Evolutionary conservation across 2,113 vertebrate species (phyloP).

Genomic region (Pipra filicauda): DNA sequence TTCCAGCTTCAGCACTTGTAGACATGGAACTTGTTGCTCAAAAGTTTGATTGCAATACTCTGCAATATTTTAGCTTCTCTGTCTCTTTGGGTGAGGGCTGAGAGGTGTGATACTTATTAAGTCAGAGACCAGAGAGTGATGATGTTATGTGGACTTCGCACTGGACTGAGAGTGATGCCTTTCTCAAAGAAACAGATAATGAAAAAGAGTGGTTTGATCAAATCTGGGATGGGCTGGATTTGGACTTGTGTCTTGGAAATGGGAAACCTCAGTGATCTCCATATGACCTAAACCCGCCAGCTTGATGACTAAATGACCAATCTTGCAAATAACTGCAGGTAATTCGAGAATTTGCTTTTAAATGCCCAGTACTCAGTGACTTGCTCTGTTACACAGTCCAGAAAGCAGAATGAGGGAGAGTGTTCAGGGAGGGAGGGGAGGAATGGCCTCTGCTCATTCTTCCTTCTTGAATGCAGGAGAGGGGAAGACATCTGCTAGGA

Average conservation of each 20-base stretch:
- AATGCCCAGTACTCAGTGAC: neutral
- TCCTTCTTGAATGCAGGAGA: neutral
- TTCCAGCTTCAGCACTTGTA: neutral
- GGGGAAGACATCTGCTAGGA: neutral
- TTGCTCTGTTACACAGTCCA: neutral
- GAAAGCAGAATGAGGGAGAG: neutral
- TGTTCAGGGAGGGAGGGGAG: neutral
- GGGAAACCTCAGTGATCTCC: neutral
- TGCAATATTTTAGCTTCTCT: neutral
- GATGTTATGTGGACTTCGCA: neutral
- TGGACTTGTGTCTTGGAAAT: neutral
- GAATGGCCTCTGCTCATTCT: neutral
- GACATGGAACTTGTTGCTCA: neutral
- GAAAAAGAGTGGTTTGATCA: neutral
- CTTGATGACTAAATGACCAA: neutral
- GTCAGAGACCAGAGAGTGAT: neutral
- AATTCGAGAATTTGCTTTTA: neutral
- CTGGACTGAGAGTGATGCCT: neutral
- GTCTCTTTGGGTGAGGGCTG: neutral
- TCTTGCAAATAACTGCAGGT: neutral
- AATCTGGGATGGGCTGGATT: neutral
- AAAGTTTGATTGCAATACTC: neutral
- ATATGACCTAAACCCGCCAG: neutral
- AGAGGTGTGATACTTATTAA: neutral
- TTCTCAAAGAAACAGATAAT: neutral